phyloP scores from a whole-genome alignment of 2,113 vertebrate species.

The Coturnix japonica region DNA sequence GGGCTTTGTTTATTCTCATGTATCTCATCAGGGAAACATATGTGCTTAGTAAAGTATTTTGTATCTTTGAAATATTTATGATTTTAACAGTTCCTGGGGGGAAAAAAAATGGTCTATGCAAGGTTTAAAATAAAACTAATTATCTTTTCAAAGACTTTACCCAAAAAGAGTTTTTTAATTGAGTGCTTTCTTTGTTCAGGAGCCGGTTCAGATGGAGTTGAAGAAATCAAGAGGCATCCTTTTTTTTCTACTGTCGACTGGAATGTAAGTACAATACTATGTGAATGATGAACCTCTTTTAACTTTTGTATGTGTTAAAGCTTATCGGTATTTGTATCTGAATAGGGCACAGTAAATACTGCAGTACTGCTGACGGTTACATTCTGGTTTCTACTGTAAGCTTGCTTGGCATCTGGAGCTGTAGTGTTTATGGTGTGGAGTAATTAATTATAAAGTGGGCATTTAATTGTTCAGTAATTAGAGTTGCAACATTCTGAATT shows the following conservation, averaged over 20 bases:
- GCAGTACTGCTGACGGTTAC: background rate
- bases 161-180: background rate
- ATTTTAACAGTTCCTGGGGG: background rate
- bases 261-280: slow-evolving; percentile 86
- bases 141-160: background rate
- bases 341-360: background rate
- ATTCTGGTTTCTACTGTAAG: background rate
- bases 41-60: background rate
- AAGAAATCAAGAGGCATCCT: slow-evolving; percentile 96
- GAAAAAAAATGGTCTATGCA: background rate
- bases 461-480: background rate
- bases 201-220: slow-evolving; percentile 94
- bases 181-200: slow-evolving; percentile 74
- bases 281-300: background rate
- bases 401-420: background rate
- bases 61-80: background rate
- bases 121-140: background rate
- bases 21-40: background rate
- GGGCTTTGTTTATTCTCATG: background rate
- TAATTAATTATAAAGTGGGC: background rate
- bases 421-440: background rate
- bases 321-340: background rate
- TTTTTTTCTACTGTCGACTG: slow-evolving; percentile 98
- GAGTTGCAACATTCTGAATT: background rate
- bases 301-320: background rate